These are phyloP conservation scores for Leucoraja erinaceus DNA, from an alignment of 2,113 vertebrate genomes.

Conservation along the genomic window DNA sequence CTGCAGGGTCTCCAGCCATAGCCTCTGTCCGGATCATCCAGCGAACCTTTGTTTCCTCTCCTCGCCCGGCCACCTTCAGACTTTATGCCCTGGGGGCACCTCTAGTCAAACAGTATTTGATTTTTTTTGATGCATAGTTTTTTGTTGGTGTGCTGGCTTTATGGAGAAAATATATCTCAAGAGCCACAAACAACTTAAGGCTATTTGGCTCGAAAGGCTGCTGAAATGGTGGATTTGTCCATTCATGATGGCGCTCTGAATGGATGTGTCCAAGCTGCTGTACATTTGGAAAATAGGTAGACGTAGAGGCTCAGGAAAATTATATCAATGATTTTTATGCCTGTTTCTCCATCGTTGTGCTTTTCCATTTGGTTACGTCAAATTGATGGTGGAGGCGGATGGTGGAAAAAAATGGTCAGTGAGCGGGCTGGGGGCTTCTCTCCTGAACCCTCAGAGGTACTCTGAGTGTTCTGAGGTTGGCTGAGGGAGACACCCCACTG, in stretches of 20 bases:
- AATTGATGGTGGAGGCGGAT: no score
- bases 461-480: no score
- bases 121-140: neutral
- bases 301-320: neutral
- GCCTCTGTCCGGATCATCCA: no score
- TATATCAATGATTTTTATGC: neutral
- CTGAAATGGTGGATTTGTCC: neutral
- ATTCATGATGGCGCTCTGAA: neutral
- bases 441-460: no score
- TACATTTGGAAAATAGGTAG: neutral
- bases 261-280: neutral
- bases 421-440: no score
- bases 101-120: neutral
- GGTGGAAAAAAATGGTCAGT: no score
- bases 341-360: neutral
- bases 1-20: no score
- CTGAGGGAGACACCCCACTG: no score
- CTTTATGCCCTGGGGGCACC: no score
- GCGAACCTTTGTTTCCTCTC: no score
- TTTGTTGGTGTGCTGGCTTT: neutral
- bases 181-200: neutral
- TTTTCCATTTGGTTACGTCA: neutral
- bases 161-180: no score
- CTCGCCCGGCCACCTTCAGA: no score
- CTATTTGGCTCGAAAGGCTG: neutral